Conservation (phyloP, 2,888 invertebrate species). For the Ischnus inquisitorius region DNA sequence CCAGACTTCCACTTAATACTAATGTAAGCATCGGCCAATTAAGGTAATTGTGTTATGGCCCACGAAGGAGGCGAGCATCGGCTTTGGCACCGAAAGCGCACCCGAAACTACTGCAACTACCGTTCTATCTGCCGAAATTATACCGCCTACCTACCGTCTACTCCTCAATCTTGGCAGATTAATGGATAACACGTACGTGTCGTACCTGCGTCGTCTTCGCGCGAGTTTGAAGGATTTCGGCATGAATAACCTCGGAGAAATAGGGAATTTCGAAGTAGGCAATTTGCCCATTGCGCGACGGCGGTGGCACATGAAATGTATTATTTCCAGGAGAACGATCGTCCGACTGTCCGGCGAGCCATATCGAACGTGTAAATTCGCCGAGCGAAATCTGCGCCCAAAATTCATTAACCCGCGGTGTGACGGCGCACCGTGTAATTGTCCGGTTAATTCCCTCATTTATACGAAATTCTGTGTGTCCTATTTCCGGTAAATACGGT, state of each 20-base stretch:
- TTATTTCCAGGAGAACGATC: not conserved
- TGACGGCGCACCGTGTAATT: constrained; percentile 58
- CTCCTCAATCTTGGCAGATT: constrained; percentile 6
- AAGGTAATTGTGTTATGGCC: constrained; percentile 75
- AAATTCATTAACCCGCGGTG: constrained; percentile 62
- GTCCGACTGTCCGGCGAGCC: not conserved
- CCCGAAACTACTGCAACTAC: constrained; percentile 1
- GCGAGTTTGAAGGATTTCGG: too few relatives aligned
- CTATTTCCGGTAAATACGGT: constrained; percentile 45
- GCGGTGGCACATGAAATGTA: too few relatives aligned
- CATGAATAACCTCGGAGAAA: too few relatives aligned
- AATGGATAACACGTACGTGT: constrained; percentile 15
- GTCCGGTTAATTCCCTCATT: constrained; percentile 64
- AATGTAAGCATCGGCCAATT: constrained; percentile 77
- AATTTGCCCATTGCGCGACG: too few relatives aligned
- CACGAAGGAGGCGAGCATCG: constrained; percentile 45
- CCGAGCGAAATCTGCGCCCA: constrained; percentile 55
- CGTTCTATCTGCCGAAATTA: not conserved
- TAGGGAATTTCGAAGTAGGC: too few relatives aligned
- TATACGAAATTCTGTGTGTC: constrained; percentile 61
- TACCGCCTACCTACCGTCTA: not conserved
- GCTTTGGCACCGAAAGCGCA: constrained; percentile 40
- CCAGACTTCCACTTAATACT: constrained; percentile 77
- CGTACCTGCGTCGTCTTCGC: not conserved
- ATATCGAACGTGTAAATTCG: constrained; percentile 29